Percentiles rank a stretch among this genome's conserved stretches.
phyloP scores from a whole-genome alignment of 2,113 vertebrate species.

The Antennarius striatus region DNA sequence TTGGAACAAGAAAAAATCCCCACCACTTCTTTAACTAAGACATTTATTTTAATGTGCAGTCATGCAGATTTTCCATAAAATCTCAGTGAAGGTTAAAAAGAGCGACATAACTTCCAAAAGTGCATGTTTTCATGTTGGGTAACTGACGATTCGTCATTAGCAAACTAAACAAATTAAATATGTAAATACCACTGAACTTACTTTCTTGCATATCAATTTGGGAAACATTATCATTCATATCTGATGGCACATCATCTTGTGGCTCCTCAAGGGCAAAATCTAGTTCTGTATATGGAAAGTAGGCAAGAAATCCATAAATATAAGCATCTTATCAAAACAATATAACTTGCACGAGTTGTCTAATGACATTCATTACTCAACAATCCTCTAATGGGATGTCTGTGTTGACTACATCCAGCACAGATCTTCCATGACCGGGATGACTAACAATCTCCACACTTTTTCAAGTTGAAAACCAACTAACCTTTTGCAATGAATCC shows the following conservation, averaged over 20 bases:
- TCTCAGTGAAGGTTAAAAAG: no score
- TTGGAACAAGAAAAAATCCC: no score
- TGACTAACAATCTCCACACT: background rate
- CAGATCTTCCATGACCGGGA: background rate
- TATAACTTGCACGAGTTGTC: no score
- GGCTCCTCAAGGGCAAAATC: constrained; percentile 21
- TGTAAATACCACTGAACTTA: background rate
- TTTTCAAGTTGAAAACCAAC: constrained; percentile 5
- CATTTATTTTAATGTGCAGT: no score
- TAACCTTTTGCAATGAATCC: constrained; percentile 22
- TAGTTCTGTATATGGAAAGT: constrained; percentile 16
- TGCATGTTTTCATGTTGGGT: no score
- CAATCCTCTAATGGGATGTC: no score
- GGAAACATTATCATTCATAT: background rate
- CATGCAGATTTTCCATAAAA: no score
- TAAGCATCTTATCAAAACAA: background rate
- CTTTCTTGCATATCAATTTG: constrained; percentile 1
- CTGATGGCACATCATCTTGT: background rate
- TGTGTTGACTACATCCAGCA: background rate
- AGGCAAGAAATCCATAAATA: background rate
- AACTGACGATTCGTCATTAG: no score
- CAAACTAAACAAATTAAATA: background rate
- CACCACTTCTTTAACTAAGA: no score
- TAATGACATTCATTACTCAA: no score
- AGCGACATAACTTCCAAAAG: no score